phyloP scores from a whole-genome alignment of 2,888 invertebrate genomes.

The Leucophora obtusa region DNA sequence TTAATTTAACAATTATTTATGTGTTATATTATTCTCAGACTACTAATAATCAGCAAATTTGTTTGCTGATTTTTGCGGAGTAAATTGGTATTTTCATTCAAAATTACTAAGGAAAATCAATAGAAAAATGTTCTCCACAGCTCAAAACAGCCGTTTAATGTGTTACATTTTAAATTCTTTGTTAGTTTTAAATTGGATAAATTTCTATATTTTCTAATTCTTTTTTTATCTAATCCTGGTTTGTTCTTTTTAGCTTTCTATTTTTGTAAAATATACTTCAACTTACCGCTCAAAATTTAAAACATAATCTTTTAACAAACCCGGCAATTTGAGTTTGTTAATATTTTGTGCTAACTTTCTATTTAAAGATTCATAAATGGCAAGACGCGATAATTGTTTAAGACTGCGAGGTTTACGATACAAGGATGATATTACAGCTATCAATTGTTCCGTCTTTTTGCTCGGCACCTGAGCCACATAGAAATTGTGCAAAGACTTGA shows the following conservation, averaged over 20 bases:
- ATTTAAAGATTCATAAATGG: conserved; percentile 84
- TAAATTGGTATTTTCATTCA: too few relatives aligned
- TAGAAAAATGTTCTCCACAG: too few relatives aligned
- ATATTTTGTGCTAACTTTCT: conserved; percentile 83
- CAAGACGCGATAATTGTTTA: conserved; percentile 85
- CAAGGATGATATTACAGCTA: conserved; percentile 82
- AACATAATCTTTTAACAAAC: conserved; percentile 84
- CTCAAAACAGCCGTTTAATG: too few relatives aligned
- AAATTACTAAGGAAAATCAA: too few relatives aligned
- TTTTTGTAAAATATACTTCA: background rate
- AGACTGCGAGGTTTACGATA: conserved; percentile 84
- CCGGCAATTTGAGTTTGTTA: conserved; percentile 84
- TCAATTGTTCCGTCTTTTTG: conserved; percentile 82
- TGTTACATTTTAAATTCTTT: background rate
- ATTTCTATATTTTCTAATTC: background rate
- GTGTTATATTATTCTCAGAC: too few relatives aligned
- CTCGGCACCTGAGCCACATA: conserved; percentile 83
- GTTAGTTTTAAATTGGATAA: background rate
- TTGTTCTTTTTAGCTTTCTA: conserved; percentile 8
- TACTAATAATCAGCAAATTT: too few relatives aligned
- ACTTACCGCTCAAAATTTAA: conserved; percentile 82
- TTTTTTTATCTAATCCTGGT: background rate
- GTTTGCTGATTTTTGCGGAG: too few relatives aligned
- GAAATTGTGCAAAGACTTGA: conserved; percentile 83
- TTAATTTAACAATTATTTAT: too few relatives aligned